Percentiles rank a stretch among this genome's conserved stretches.
phyloP scores from a whole-genome alignment of 2,113 vertebrate species.

The Falco punctatus region DNA sequence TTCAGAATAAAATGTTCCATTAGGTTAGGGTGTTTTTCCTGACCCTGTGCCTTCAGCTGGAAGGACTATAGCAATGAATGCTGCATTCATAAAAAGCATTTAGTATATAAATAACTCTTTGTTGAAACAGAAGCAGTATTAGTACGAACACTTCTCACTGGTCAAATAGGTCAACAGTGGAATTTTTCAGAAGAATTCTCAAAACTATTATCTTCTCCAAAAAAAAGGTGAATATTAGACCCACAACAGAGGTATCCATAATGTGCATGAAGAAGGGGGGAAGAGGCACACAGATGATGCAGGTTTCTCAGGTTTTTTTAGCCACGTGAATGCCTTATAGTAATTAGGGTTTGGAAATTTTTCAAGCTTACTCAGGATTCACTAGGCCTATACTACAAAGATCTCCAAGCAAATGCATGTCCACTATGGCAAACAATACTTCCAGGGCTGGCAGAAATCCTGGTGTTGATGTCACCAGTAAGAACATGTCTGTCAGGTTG shows the following conservation, averaged over 20 bases:
- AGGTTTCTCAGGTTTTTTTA: background rate
- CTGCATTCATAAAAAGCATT: background rate
- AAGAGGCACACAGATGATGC: background rate
- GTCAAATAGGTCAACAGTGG: background rate
- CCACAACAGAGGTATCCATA: background rate
- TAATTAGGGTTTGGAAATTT: background rate
- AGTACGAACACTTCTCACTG: background rate
- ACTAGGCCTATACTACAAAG: background rate
- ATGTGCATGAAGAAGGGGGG: background rate
- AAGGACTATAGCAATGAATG: constrained; percentile 21
- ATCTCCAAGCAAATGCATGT: background rate
- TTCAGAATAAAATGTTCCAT: constrained; percentile 15
- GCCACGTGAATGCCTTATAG: background rate
- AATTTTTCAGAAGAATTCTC: background rate
- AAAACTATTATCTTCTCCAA: background rate
- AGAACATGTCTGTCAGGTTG: background rate
- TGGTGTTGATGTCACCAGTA: background rate
- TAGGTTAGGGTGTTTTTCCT: background rate
- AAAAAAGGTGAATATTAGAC: background rate
- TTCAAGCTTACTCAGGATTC: background rate
- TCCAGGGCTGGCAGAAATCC: background rate
- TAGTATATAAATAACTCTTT: background rate
- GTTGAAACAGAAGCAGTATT: background rate
- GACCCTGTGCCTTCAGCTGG: background rate
- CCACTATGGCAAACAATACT: background rate